phyloP scores from a whole-genome alignment of 2,888 invertebrate genomes.

The Phaedon cochleariae region DNA sequence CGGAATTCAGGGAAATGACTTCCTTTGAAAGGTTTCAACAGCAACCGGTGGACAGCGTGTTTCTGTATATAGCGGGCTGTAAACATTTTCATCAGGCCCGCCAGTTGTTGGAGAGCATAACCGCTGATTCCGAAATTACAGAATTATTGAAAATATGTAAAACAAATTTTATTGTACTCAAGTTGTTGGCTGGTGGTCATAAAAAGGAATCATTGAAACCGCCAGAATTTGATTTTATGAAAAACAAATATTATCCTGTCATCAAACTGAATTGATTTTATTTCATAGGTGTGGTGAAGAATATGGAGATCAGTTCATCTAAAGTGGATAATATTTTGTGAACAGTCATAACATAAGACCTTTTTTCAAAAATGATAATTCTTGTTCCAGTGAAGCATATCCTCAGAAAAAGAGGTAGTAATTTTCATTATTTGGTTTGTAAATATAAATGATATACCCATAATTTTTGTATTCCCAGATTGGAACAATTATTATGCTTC shows the following conservation, averaged over 20 bases:
- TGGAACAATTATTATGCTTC: too few species aligned
- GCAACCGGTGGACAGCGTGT: slow-evolving; percentile 65
- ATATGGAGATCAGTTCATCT: too few species aligned
- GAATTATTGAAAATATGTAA: slow-evolving; percentile 90
- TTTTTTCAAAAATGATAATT: too few species aligned
- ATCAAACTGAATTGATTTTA: slow-evolving; percentile 71
- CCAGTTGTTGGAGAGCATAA: slow-evolving; percentile 82
- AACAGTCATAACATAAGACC: too few species aligned
- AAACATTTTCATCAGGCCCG: slow-evolving; percentile 94
- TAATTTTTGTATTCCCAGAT: too few species aligned
- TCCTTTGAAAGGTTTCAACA: slow-evolving; percentile 67
- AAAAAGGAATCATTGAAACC: slow-evolving; percentile 85
- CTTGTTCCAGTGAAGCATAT: too few species aligned
- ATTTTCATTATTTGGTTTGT: too few species aligned
- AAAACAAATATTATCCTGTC: slow-evolving; percentile 90
- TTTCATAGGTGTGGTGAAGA: too few species aligned
- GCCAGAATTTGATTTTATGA: slow-evolving; percentile 91
- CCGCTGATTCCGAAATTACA: slow-evolving; percentile 81
- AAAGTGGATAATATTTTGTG: background rate
- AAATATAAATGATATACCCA: too few species aligned
- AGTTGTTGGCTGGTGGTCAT: slow-evolving; percentile 91
- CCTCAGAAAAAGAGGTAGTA: too few species aligned
- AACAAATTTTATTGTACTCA: slow-evolving; percentile 95
- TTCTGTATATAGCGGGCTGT: slow-evolving; percentile 83
- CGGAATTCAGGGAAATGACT: slow-evolving; percentile 88